Conservation (phyloP, 2,113 vertebrate species). For the Paramisgurnus dabryanus region DNA sequence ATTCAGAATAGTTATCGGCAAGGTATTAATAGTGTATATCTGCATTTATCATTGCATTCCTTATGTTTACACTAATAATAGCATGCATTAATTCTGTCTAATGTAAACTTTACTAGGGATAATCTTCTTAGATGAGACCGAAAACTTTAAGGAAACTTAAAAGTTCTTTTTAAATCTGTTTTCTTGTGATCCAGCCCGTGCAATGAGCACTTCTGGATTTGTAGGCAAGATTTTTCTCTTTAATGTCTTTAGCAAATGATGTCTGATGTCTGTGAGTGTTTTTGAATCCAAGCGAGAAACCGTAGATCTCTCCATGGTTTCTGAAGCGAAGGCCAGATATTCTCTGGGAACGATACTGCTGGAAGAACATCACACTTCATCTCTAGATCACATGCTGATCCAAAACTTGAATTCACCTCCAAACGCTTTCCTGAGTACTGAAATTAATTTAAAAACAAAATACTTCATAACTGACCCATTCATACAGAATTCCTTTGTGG, state of each 20-base stretch:
- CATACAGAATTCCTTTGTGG: too few relatives aligned
- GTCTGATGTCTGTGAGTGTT: neutral
- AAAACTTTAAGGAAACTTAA: neutral
- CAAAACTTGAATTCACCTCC: neutral
- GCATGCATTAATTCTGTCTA: neutral
- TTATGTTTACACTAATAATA: neutral
- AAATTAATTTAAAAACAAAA: too few relatives aligned
- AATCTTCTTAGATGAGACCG: neutral
- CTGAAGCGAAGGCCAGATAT: slow-evolving; percentile 18
- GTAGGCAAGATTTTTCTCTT: neutral
- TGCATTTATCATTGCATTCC: too few relatives aligned
- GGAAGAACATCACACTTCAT: slow-evolving; percentile 6
- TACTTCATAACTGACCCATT: too few relatives aligned
- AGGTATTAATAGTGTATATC: too few relatives aligned
- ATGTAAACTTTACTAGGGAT: too few relatives aligned
- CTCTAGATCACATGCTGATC: neutral
- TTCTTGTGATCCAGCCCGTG: neutral
- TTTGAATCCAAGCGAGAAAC: neutral
- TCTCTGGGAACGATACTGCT: neutral
- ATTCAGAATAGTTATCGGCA: too few relatives aligned
- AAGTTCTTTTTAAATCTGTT: neutral
- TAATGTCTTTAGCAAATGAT: slow-evolving; percentile 23
- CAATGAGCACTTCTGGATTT: neutral
- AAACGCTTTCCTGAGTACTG: neutral
- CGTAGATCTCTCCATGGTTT: neutral